Evolutionary conservation across 2,797 vertebrate species (phyloP), one percentile per base, ranked within the genome.

Genomic region (Rhabdophis nuchalis): DNA sequence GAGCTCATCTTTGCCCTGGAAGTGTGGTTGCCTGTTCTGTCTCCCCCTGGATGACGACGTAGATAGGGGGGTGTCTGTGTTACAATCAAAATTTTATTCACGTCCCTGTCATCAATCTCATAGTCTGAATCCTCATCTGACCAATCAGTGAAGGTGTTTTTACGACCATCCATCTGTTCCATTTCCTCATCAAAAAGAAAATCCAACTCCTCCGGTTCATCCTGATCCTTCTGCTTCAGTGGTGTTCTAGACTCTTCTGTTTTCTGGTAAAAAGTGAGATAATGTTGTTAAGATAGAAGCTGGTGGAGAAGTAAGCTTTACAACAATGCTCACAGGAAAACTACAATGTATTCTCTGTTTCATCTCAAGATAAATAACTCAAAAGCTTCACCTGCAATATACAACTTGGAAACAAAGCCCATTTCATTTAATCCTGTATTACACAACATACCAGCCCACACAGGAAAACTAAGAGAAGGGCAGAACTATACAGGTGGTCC

Each of bases 181-280:
- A 99, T 99, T 97, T 99, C 99, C 96, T 99, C 99, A 0, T 99
- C 99, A 0, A 99, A 99, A 94, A 99, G 98, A 97, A 99, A 99
- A 97, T 99, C 99, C 10, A 99, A 97, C 94, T 99, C 99, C 95
- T 99, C 99, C 0, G 99, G 99, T 13, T 99, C 99, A 0, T 99
- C 99, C 95, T 97, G 98, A 93, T 99, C 98, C 54, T 97, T 98
- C 23, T 98, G 56, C 93, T 96, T 93, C 91, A 91, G 96, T 0
- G 93, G 95, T 11, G 96, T 95, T 91, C 97, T 97, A 36, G 96
- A 96, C 32, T 98, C 98, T 91, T 98, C 98, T 12, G 96, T 92
- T 94, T 98, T 98, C 98, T 98, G 94, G 53, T 96, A 57, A 85
- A 0, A 52, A 89, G 60, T 64, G 12, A 12, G 72, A 64, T 53